Percentiles rank a stretch among this genome's conserved stretches.
Evolutionary conservation across 2,113 vertebrate genomes (phyloP).

Genomic region (Todiramphus chloris): DNA sequence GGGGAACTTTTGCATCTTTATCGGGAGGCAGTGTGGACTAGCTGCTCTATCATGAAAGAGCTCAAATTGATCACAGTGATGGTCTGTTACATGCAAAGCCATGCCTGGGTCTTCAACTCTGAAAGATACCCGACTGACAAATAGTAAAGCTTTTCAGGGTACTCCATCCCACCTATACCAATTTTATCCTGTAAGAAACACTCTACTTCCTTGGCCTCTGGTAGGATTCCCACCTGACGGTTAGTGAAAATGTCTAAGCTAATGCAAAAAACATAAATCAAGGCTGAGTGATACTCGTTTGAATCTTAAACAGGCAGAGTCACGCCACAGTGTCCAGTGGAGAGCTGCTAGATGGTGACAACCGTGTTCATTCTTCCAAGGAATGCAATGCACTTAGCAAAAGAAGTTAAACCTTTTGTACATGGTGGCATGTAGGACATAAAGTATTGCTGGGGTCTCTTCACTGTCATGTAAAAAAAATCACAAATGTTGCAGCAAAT

Average conservation of each 20-base stretch:
- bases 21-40: not conserved
- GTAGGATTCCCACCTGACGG: not conserved
- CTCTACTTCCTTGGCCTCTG: not conserved
- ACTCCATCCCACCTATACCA: not conserved
- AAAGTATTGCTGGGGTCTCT: not conserved
- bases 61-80: not conserved
- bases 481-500: not conserved
- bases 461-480: not conserved
- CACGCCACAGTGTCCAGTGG: rapidly evolving
- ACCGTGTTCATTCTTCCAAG: not conserved
- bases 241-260: not conserved
- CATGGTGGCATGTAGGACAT: not conserved
- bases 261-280: not conserved
- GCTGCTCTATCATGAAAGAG: not conserved
- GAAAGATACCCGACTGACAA: not conserved
- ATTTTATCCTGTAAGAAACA: not conserved
- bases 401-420: not conserved
- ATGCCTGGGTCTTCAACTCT: not conserved
- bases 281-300: not conserved
- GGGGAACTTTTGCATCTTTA: not conserved
- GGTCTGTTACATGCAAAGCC: not conserved
- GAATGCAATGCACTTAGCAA: not conserved
- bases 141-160: not conserved
- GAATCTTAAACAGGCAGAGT: not conserved
- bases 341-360: not conserved